Evolutionary conservation across 2,797 vertebrate species (phyloP), one percentile per base, ranked within the genome.

Genomic region (Tapirus indicus): DNA sequence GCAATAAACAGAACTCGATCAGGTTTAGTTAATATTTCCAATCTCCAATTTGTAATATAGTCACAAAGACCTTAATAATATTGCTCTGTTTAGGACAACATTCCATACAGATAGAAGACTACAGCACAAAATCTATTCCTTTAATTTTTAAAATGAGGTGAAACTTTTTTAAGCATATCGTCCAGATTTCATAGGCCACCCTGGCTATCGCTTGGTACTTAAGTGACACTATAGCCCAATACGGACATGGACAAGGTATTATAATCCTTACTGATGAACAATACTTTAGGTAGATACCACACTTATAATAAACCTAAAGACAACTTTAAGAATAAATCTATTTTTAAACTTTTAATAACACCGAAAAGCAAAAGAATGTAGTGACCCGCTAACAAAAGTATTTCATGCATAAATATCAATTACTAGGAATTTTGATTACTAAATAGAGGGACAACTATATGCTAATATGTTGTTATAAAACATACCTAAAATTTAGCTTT

Each of bases 1-100:
- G 47, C 44, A 92, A 38, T 35, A 91, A 80, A 84, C 11, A 66
- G 27, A 72, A 21, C 17, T 92, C 27, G 56, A 27, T 58, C 1
- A 60, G 56, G 49, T 85, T 91, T 78, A 91, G 17, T 44, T 82
- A 83, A n/a, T 32, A 6, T 87, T 97, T 92, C 29, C 47, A 82
- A 93, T 72, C 78, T 69, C 29, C 8, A 23, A 27, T 8, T 62
- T 74, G 41, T 47, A 72, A 86, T 68, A 47, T 12, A 82, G 25
- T 21, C n/a, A 82, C 16, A 9, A 54, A 38, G 8, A 23, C 3
- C 35, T 58, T 84, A 91, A 80, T 35, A 35, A 32, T 78, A 62
- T 4, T 32, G 14, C 41, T 72, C 14, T 88, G 6, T 56, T 72
- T 90, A 72, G 38, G 41, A 85, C 82, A 92, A 25, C 62, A 75